Base-by-base conservation (phyloP, 2,888 invertebrate genomes). In the Cerastis leucographa region DNA sequence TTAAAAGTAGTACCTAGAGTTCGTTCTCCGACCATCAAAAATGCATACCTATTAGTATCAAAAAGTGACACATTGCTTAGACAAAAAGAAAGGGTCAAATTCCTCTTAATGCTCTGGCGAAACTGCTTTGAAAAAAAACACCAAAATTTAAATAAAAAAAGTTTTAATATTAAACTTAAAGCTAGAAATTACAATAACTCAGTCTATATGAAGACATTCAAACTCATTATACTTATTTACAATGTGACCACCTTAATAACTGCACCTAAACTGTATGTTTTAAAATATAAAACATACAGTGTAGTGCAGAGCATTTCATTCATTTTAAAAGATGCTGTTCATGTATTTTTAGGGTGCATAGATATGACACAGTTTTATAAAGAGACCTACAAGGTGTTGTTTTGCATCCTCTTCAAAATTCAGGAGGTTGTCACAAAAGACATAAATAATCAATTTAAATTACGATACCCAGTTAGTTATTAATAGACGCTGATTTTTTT, bases 101-200 rank as follows among this genome's bases (percentile, higher is more conserved):
- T n/a, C 51, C 4, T n/a, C 54, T n/a, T 11, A 19, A 5, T 19
- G 11, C 35, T 61, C 19, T 61, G 19, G 61, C 11, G 9, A 61
- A 19, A 22, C 9, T 4, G 22, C 11, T 11, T 51, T 11, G 51
- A n/a, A 51, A 14, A 9, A 71, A 62, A 71, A 12, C 59, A 59
- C 29, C 22, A 51, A n/a, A 74, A 17, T 40, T 25, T 71, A 61
- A 69, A 51, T 75, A 74, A 71, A 78, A n/a, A 75, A 81, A 54
- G 40, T 35, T 70, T 85, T 85, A 82, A 72, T 84, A 80, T 56
- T 85, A 44, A 72, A 59, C 78, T 85, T 85, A 85, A n/a, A 71
- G 19, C 76, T 81, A 84, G 0, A 59, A 67, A 40, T 76, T 78
- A 85, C 75, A 76, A 35, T 81, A 83, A 67, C 59, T 85, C 85